Percentiles rank a stretch among this genome's conserved stretches.
phyloP scores from a whole-genome alignment of 2,888 invertebrate species.

The Alsophila aescularia region DNA sequence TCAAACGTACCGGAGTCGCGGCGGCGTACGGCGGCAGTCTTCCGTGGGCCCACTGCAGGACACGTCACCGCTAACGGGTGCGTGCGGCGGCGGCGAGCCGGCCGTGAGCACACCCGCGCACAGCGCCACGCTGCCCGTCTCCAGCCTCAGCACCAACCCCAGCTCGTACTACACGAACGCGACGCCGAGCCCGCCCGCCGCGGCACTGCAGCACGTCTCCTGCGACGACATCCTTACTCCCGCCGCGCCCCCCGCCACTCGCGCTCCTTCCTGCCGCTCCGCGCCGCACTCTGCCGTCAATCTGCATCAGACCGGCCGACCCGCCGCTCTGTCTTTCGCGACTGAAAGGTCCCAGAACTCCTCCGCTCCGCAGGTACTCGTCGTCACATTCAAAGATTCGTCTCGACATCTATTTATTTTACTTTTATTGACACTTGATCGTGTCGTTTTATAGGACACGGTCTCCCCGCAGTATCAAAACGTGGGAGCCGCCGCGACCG shows the following conservation, averaged over 20 bases:
- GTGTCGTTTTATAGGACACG: conserved; percentile 60
- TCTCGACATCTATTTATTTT: too few species aligned
- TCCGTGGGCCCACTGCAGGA: conserved; percentile 86
- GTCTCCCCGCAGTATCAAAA: conserved; percentile 80
- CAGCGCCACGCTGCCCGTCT: conserved; percentile 81
- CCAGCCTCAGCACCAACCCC: conserved; percentile 79
- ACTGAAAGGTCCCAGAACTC: conserved; percentile 64
- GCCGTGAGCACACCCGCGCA: conserved; percentile 78
- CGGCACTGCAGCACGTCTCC: conserved; percentile 71
- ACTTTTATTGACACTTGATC: not conserved
- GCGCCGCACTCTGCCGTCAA: conserved; percentile 80
- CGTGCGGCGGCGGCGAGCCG: conserved; percentile 63
- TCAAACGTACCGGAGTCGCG: conserved; percentile 84
- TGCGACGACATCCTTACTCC: conserved; percentile 78
- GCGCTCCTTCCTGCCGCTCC: conserved; percentile 73
- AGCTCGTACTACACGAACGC: conserved; percentile 86
- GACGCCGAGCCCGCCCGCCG: conserved; percentile 82
- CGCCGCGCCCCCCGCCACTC: conserved; percentile 55
- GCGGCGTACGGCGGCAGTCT: conserved; percentile 85
- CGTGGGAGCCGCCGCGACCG: conserved; percentile 65
- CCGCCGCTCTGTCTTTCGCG: conserved; percentile 65
- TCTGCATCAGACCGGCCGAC: conserved; percentile 73
- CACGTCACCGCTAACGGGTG: conserved; percentile 75
- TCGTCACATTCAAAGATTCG: not conserved
- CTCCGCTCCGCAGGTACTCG: conserved; percentile 32